Percentiles rank a stretch among this genome's conserved stretches.
phyloP scores from a whole-genome alignment of 92 coral and sea anemone species.

The Micromussa lordhowensis region DNA sequence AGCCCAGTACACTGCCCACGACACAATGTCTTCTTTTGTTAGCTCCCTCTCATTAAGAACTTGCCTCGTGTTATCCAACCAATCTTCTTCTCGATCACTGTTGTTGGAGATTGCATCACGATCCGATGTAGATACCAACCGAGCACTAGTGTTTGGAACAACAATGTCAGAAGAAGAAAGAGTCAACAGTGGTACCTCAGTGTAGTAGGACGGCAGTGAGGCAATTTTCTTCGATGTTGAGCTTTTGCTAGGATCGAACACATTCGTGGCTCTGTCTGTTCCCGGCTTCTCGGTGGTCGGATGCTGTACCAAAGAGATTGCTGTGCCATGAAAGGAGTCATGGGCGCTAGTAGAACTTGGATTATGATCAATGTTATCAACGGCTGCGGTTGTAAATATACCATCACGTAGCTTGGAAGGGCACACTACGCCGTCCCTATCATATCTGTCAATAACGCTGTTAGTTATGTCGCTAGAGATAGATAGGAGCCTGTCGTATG shows the following conservation, averaged over 20 bases:
- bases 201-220: constrained; percentile 50
- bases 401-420: constrained; percentile 61
- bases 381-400: constrained; percentile 72
- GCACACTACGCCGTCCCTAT: constrained; percentile 63
- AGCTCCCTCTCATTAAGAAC: constrained; percentile 44
- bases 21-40: constrained; percentile 34
- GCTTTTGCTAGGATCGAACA: background rate
- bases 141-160: constrained; percentile 35
- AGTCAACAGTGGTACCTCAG: constrained; percentile 46
- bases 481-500: constrained; percentile 67
- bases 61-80: constrained; percentile 53
- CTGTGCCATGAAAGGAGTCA: constrained; percentile 75
- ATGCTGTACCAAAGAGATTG: constrained; percentile 76
- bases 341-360: constrained; percentile 77
- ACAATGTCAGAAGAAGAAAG: constrained; percentile 26
- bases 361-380: constrained; percentile 77
- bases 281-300: constrained; percentile 61
- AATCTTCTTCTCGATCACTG: constrained; percentile 44
- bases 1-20: constrained; percentile 61
- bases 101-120: constrained; percentile 23
- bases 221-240: constrained; percentile 51
- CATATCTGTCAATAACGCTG: constrained; percentile 61
- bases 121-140: background rate
- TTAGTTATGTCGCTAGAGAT: constrained; percentile 62
- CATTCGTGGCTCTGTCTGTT: background rate